Base-by-base conservation (phyloP, 2,888 invertebrate genomes). In the Mesorhabditis sp. region DNA sequence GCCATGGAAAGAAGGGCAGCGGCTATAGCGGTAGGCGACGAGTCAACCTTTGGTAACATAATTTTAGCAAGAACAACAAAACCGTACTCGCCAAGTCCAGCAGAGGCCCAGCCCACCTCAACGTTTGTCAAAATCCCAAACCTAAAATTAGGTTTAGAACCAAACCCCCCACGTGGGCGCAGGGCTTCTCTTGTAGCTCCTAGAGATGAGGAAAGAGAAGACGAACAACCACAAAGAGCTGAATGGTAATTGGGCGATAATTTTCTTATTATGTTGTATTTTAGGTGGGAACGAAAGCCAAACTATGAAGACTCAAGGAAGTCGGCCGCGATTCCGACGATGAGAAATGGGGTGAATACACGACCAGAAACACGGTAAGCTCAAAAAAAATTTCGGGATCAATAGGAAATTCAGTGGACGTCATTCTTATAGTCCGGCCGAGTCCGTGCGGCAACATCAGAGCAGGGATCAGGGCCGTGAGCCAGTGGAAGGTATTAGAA, bases 1-100 rank as follows among this genome's bases (percentile, higher is more conserved):
- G 58, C 58, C n/a, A 50, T 50, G 58, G 58, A 50, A n/a, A 50
- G 58, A 50, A 50, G 58, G n/a, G 58, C 58, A n/a, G 58, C 58
- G 1, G 58, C n/a, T 10, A 50, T 50, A 13, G 58, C 58, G 7
- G 58, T 50, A 28, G 1, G 28, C 28, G 28, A 28, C 28, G 28
- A 28, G 2, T 2, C 28, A 28, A 28, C 1, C 28, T 28, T 28
- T 28, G 28, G n/a, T 50, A 50, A 50, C 7, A 50, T 50, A 50
- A 50, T 10, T 50, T 13, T 50, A 50, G 58, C 10, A 10, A 13
- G 58, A 50, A 50, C 58, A 50, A 50, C 10, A 50, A 13, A n/a
- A 10, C n/a, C 58, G 58, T 13, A n/a, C 58, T 10, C 58, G 58
- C n/a, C 58, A 50, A 50, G n/a, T 50, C n/a, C 58, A n/a, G 58